Evolutionary conservation across 2,797 vertebrate species (phyloP), one percentile per base, ranked within the genome.

Genomic region (Nannoperca australis): DNA sequence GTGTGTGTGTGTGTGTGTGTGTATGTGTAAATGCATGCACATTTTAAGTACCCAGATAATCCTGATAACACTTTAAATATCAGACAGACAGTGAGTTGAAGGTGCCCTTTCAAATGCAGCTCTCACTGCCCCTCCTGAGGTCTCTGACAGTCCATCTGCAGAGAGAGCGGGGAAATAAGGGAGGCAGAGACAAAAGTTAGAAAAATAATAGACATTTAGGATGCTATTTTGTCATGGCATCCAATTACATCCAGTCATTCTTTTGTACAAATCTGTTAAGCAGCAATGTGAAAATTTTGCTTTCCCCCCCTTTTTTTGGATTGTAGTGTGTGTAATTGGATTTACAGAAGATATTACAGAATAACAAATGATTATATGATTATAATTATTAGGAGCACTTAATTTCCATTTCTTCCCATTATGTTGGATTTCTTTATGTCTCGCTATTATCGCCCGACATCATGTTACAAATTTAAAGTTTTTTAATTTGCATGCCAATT

Each of bases 401-500:
- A 13, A 80, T 85, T 79, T 82, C 42, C 78, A 70, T 82, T 83
- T 79, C 50, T 72, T 66, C 58, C 22, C 72, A 49, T 60, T 81
- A 70, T 73, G 58, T 82, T 81, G 32, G 63, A 79, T 73, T 80
- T 64, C 63, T 82, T 82, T 72, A 59, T 66, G 45, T 87, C 45
- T 67, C 14, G 0, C 44, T 71, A 72, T 87, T 84, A 71, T 73
- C 54, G 18, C 74, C 68, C 4, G 83, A 58, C 70, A 81, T 85
- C n/a, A 1, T 70, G 66, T 79, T 79, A 77, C 61, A 78, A 70
- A 88, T 87, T 85, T 77, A 80, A 74, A 73, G 1, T 38, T 80
- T 79, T 84, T 79, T 79, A 77, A 89, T 89, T 85, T 85, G 76
- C 70, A 71, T 90, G 59, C 63, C 51, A 90, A 90, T 92, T 91